These are phyloP conservation scores for Allacma fusca DNA, from an alignment of 2,888 invertebrate species.

Conservation along the genomic window DNA sequence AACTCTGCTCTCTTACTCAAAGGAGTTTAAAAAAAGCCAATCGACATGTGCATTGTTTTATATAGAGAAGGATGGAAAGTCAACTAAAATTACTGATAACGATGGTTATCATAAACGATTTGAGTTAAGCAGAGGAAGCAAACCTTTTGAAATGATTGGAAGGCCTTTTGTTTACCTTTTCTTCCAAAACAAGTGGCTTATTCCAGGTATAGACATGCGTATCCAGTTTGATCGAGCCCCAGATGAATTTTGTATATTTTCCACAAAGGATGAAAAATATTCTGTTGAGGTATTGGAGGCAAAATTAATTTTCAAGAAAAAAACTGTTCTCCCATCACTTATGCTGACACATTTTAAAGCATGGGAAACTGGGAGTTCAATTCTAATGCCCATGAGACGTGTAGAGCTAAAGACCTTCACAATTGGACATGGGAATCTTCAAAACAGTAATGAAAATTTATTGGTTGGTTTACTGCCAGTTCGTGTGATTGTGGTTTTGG, in stretches of 20 bases:
- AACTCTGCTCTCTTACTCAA: constrained; percentile 9
- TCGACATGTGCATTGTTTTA: neutral
- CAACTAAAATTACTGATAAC: neutral
- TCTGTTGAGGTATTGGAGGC: constrained; percentile 40
- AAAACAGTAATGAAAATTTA: constrained; percentile 42
- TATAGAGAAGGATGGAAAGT: neutral
- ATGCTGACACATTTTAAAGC: constrained; percentile 36
- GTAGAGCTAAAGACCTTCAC: constrained; percentile 43
- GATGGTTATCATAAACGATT: constrained; percentile 33
- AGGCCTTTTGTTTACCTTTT: constrained; percentile 44
- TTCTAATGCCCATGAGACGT: constrained; percentile 39
- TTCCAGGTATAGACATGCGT: constrained; percentile 47
- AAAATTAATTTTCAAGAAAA: constrained; percentile 35
- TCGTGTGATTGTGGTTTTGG: constrained; percentile 42
- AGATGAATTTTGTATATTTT: constrained; percentile 40
- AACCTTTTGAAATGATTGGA: constrained; percentile 47
- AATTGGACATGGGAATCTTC: constrained; percentile 39
- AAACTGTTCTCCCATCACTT: constrained; percentile 43
- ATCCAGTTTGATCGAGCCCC: constrained; percentile 37
- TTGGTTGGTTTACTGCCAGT: constrained; percentile 44
- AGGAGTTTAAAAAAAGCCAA: constrained; percentile 33
- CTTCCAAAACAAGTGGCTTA: constrained; percentile 31
- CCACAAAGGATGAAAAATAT: neutral
- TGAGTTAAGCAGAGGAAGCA: constrained; percentile 28
- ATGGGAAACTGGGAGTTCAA: constrained; percentile 35